Evolutionary conservation across 2,113 vertebrate species (phyloP), one percentile per base, ranked within the genome.

Genomic region (Clarias macrocephalus): DNA sequence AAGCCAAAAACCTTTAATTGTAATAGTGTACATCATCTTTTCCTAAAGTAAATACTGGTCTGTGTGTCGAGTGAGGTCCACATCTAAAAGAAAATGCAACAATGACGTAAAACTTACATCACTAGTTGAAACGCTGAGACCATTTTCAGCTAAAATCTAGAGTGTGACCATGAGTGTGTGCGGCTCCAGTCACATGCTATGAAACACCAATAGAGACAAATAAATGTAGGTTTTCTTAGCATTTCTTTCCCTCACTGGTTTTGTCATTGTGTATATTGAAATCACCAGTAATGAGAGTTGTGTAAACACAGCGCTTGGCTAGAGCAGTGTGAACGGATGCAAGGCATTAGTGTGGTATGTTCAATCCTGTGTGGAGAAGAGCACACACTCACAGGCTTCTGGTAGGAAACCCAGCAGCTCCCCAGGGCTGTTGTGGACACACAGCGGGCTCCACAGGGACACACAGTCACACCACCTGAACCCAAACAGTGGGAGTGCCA

Each of bases 401-500:
- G 87, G 75, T 81, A 48, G 85, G 87, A 86, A 88, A 88, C 76
- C 59, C 15, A 85, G 87, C 82, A 76, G 76, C 68, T 88, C 87
- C 80, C 89, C 60, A 84, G 77, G 84, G 81, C 68, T 76, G 76
- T 73, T 90, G 82, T 86, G 85, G 89, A 88, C 86, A 85, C 86
- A 83, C 70, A 79, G 65, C 59, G 3, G 88, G 57, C 85, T 87
- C 89, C 89, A 84, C 88, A 89, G 82, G 66, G 80, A 90, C 80
- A 87, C 85, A 80, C 30, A 77, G 83, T 73, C 75, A 84, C 77
- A 88, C 82, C 88, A 88, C 86, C 86, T 89, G 88, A 66, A 88
- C 86, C 72, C 82, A 86, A 89, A 62, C 88, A 89, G 89, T 89
- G 84, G 91, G 88, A 92, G 88, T 9, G 48, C 86, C 85, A 88